Evolutionary conservation across 2,113 vertebrate species (phyloP).

Genomic region (Morone saxatilis): DNA sequence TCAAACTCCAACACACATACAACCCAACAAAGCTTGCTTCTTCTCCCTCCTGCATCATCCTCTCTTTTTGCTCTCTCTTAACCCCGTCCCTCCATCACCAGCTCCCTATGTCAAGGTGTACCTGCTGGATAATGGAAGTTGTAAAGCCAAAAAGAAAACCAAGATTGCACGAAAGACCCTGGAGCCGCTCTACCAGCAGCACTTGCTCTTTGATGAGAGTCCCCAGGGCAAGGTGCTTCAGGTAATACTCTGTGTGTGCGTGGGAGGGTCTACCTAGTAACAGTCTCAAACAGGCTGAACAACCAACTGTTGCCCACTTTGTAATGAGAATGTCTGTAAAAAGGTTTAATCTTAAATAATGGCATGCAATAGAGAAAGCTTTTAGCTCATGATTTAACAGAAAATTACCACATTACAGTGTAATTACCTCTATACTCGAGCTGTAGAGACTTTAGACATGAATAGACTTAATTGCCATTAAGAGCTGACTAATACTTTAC

Average conservation of each 20-base stretch:
- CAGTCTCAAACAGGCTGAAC: background rate
- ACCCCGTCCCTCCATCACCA: conserved; percentile 60
- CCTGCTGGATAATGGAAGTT: conserved; percentile 95
- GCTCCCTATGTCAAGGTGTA: conserved; percentile 99
- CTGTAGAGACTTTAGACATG: background rate
- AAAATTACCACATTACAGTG: background rate
- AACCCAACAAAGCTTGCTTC: background rate
- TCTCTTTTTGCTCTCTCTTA: background rate
- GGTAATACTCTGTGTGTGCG: conserved; percentile 81
- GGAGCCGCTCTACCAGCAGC: conserved; percentile 98
- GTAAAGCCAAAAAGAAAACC: conserved; percentile 99
- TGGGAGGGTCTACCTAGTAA: background rate
- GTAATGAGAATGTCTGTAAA: background rate
- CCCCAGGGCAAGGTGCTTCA: conserved; percentile 98
- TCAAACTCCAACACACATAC: background rate
- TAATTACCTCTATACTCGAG: background rate
- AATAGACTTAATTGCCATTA: background rate
- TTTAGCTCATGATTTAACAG: background rate
- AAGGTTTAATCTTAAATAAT: background rate
- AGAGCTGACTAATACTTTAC: background rate
- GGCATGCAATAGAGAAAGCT: background rate
- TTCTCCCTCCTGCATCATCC: background rate
- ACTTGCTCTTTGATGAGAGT: conserved; percentile 96
- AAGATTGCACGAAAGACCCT: conserved; percentile 99
- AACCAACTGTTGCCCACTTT: background rate